Conservation (phyloP, 2,888 invertebrate species). For the Epinotia ramella region DNA sequence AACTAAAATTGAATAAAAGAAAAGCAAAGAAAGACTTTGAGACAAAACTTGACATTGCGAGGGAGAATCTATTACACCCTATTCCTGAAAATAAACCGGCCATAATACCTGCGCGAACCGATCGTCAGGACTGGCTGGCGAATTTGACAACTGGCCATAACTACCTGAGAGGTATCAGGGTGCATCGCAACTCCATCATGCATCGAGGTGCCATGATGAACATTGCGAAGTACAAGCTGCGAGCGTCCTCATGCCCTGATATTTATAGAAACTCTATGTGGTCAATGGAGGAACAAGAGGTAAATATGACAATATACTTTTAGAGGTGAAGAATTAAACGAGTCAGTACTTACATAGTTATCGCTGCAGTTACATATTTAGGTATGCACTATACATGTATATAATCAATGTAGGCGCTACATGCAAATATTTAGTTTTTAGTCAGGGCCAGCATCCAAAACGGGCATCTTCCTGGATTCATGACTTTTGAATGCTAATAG, state of each 20-base stretch:
- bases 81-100: constrained; percentile 78
- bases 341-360: no score
- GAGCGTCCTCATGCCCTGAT: constrained; percentile 97
- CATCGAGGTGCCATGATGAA: constrained; percentile 95
- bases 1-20: constrained; percentile 78
- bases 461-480: no score
- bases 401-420: no score
- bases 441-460: no score
- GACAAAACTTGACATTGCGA: constrained; percentile 72
- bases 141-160: constrained; percentile 86
- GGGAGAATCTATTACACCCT: constrained; percentile 74
- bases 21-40: constrained; percentile 73
- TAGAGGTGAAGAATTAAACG: no score
- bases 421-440: no score
- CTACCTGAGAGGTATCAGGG: constrained; percentile 88
- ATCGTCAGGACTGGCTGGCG: constrained; percentile 73
- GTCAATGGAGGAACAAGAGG: constrained; percentile 90
- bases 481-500: no score
- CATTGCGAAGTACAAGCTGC: constrained; percentile 91
- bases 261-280: constrained; percentile 95
- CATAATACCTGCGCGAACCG: constrained; percentile 61
- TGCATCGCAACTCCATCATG: constrained; percentile 93
- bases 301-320: constrained; percentile 68
- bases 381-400: no score
- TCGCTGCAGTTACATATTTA: no score